These are phyloP conservation scores for Asteroscopus sphinx DNA, from an alignment of 2,888 invertebrate species.

Conservation along the genomic window DNA sequence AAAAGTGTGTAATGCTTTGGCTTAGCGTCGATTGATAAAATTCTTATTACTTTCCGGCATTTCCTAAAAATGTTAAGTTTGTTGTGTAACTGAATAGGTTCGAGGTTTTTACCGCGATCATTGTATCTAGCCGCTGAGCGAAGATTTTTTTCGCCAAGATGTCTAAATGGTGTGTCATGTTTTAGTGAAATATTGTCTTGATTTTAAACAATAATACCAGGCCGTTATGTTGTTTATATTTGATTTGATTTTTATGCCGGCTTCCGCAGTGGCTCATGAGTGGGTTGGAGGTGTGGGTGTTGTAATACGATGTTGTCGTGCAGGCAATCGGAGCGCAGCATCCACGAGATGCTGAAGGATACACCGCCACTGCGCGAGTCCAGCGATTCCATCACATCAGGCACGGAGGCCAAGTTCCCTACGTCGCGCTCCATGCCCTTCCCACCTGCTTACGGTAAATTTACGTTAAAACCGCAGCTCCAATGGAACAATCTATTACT, in stretches of 20 bases:
- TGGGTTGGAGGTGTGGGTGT: slow-evolving; percentile 16
- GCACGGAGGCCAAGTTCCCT: slow-evolving; percentile 92
- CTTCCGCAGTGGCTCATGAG: slow-evolving; percentile 2
- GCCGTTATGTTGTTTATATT: slow-evolving; percentile 29
- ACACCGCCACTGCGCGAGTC: slow-evolving; percentile 94
- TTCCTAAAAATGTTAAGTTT: slow-evolving; percentile 50
- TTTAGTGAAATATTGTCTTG: slow-evolving; percentile 18
- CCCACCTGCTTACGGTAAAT: slow-evolving; percentile 91
- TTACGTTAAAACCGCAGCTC: too few relatives aligned
- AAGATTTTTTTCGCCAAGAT: slow-evolving; percentile 61
- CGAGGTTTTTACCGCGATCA: not conserved
- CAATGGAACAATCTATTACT: not conserved
- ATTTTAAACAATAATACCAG: slow-evolving; percentile 38
- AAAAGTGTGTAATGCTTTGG: not conserved
- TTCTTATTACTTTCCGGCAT: slow-evolving; percentile 23
- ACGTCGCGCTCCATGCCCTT: slow-evolving; percentile 93
- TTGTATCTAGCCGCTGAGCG: slow-evolving; percentile 2
- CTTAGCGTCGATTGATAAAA: slow-evolving; percentile 43
- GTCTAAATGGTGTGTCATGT: slow-evolving; percentile 81
- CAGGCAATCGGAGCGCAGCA: slow-evolving; percentile 92
- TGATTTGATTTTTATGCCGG: not conserved
- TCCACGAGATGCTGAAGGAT: slow-evolving; percentile 96
- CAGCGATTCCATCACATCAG: slow-evolving; percentile 93
- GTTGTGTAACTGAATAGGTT: slow-evolving; percentile 23
- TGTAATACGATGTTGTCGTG: slow-evolving; percentile 26